Evolutionary conservation across 1,140 invertebrate species (phyloP).

Genomic region (Calliopsis andreniformis): DNA sequence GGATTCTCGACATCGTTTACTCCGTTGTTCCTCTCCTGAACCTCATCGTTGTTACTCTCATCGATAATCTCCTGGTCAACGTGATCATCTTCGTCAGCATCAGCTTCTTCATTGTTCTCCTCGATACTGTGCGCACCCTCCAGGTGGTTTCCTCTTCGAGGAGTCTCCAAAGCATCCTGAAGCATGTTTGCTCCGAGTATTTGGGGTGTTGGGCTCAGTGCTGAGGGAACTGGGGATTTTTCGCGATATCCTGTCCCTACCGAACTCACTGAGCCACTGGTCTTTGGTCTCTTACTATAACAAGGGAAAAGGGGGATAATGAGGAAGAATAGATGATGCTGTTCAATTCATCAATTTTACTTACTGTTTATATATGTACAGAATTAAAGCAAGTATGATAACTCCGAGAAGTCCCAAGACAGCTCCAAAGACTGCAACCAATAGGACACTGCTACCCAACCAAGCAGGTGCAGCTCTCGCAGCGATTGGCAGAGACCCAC

Average conservation of each 20-base stretch:
- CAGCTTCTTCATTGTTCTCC: conserved; percentile 34
- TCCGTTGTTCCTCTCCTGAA: background rate
- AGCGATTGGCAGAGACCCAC: conserved; percentile 77
- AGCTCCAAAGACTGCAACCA: conserved; percentile 87
- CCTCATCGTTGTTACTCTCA: conserved; percentile 27
- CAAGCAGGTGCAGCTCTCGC: conserved; percentile 80
- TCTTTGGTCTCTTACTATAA: conserved; percentile 82
- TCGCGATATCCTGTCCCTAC: conserved; percentile 77
- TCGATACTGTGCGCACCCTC: conserved; percentile 22
- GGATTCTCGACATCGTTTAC: conserved; percentile 76
- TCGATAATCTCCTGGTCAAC: conserved; percentile 17
- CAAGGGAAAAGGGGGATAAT: conserved; percentile 17
- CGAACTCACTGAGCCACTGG: conserved; percentile 75
- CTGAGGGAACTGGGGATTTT: conserved; percentile 78
- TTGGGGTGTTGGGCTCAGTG: conserved; percentile 75
- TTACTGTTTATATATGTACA: conserved; percentile 90
- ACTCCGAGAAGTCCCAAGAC: conserved; percentile 87
- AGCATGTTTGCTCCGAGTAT: conserved; percentile 76
- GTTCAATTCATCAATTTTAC: conserved; percentile 67
- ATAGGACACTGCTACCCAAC: conserved; percentile 82
- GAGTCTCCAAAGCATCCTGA: conserved; percentile 70
- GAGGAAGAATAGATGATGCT: background rate
- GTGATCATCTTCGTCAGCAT: conserved; percentile 19
- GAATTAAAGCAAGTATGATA: conserved; percentile 87
- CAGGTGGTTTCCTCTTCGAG: conserved; percentile 50